Base-by-base conservation (phyloP, 2,113 vertebrate species). In the Petroica traversi region DNA sequence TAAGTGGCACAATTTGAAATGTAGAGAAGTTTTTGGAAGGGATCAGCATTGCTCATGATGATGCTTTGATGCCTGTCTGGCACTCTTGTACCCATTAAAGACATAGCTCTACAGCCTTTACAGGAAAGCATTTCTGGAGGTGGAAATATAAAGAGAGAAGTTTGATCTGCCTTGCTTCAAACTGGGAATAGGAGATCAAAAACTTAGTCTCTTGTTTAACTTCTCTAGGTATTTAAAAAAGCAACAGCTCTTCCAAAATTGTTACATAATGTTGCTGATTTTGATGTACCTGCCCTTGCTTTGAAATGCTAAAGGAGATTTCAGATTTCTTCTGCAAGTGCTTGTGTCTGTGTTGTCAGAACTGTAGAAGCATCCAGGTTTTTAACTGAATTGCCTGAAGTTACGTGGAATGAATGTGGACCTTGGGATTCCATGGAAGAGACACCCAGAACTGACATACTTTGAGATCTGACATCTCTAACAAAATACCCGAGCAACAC, bases 1-100 rank as follows among this genome's bases (percentile, higher is more conserved):
- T 13, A 52, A 71, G 14, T 18, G 49, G 14, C 7, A 36, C 6
- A 17, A 31, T 31, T 83, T 73, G 48, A 85, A 88, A 86, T 19
- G 52, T 38, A 79, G 58, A 61, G 31, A 48, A 61, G 18, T 8
- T 38, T 83, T 92, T 88, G 34, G 34, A 24, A 87, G 22, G 48
- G 26, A 57, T 41, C 25, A 17, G 24, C 28, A 14, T 7, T 69
- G 16, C 52, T 57, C 0, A 0, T 18, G n/a, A 64, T 43, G 13
- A 52, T 76, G 41, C 18, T 20, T 55, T 31, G n/a, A 23, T 40
- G 40, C 16, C 14, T 26, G 82, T 28, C 46, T 91, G 78, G 41
- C 25, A 58, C 48, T 74, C 51, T 14, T 18, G 28, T 14, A 24
- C 14, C 26, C 26, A 6, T 40, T 51, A 74, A 74, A 81, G 33